Evolutionary conservation across 2,113 vertebrate genomes (phyloP), one percentile per base, ranked within the genome.

Genomic region (Scomber japonicus): DNA sequence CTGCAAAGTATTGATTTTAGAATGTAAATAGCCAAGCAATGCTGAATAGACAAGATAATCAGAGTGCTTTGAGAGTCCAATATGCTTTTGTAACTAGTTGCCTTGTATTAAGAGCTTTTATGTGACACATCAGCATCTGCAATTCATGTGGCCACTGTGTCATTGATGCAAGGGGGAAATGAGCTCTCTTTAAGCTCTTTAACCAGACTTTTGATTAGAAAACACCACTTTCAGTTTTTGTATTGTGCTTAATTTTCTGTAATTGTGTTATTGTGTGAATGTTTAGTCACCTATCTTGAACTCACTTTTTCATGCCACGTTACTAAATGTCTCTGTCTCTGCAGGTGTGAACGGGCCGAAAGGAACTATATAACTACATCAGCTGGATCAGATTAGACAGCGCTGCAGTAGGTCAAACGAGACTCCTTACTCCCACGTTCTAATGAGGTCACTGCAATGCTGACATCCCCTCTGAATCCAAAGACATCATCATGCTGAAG

Each of bases 401-500:
- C 44, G 1, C 62, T 64, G 85, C 53, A 31, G 45, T 81, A 82
- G 82, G 79, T 84, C 78, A 73, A 71, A 75, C 17, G 30, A 71
- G 27, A 86, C 81, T 79, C 59, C 53, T 74, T 19, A 78, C 74
- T 80, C 51, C 27, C 19, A 62, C 9, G 55, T 80, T 89, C 80
- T 89, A 91, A 89, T 92, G 92, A 90, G 75, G 83, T 68, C 81
- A 86, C 64, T 61, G 93, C 89, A 79, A 96, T 96, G 96, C 93
- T 89, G 94, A 95, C 91, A 94, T 94, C 90, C 80, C 92, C 91
- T 91, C 88, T 71, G 14, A 87, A 93, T 80, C 94, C 91, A 76
- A 83, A 92, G 93, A 95, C 95, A 89, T 95, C 94, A 97, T 95
- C 93, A 99, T 99, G 98, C 95, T 99, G 96, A 99, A 99, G 95